A percentile compares a stretch with the other conserved stretches of the same genome.
Conservation (phyloP, 2,888 invertebrate genomes). For the Dynastes grantii region DNA sequence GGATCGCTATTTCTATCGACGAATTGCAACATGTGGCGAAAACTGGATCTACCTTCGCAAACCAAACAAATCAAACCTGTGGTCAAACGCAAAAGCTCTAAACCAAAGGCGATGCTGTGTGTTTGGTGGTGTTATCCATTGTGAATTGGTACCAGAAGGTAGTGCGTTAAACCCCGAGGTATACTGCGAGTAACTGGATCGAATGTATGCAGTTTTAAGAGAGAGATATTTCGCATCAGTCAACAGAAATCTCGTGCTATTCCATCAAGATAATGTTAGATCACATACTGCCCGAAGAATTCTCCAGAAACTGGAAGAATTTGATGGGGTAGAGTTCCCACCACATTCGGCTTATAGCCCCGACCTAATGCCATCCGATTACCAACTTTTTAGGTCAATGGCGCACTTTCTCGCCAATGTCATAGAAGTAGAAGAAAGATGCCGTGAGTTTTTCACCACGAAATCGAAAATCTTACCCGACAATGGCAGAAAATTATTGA, state of each 20-base stretch:
- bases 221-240: background rate
- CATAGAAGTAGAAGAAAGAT: too few species aligned
- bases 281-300: background rate
- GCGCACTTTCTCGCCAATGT: too few species aligned
- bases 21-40: too few species aligned
- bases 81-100: background rate
- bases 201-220: background rate
- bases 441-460: too few species aligned
- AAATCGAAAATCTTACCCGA: too few species aligned
- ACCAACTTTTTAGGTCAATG: too few species aligned
- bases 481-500: too few species aligned
- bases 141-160: background rate
- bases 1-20: too few species aligned
- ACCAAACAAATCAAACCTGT: background rate
- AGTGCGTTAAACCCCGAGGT: background rate
- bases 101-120: background rate
- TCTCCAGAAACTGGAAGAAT: background rate
- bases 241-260: background rate
- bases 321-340: background rate
- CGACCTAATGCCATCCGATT: too few species aligned
- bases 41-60: too few species aligned
- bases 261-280: background rate
- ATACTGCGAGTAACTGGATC: constrained; percentile 1
- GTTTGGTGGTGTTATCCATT: constrained; percentile 6
- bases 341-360: background rate